phyloP scores from a whole-genome alignment of 2,888 invertebrate species.

The Seira ritae region DNA sequence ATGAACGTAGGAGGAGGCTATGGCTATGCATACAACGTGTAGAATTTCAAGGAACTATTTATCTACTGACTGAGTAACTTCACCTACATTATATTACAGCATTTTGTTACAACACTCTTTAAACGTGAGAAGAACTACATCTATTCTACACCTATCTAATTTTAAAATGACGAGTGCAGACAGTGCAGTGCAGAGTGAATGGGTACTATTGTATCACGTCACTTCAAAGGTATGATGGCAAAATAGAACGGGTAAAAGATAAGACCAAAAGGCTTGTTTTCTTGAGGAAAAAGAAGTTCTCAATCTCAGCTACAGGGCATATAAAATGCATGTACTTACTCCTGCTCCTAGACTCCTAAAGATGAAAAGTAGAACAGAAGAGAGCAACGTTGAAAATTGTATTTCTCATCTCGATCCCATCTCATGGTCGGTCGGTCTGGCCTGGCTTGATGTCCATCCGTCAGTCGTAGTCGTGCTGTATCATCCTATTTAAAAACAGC shows the following conservation, averaged over 20 bases:
- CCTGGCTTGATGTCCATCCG: neutral
- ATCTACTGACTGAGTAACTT: neutral
- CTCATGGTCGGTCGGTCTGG: constrained; percentile 8
- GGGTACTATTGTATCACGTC: neutral
- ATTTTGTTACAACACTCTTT: constrained; percentile 14
- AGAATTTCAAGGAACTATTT: constrained; percentile 6
- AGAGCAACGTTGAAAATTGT: constrained; percentile 12
- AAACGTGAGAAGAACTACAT: neutral
- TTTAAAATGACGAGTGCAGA: neutral
- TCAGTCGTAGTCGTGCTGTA: neutral
- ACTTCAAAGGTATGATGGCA: neutral
- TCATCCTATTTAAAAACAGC: neutral
- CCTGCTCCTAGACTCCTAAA: constrained; percentile 1
- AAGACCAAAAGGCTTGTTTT: constrained; percentile 14
- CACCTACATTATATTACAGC: neutral
- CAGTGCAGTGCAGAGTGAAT: neutral
- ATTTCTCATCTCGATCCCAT: constrained; percentile 16
- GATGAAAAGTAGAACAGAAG: constrained; percentile 22
- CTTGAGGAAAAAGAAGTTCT: neutral
- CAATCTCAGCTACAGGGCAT: neutral
- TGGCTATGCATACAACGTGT: neutral
- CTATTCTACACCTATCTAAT: too few species aligned
- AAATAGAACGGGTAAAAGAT: neutral
- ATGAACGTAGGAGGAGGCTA: constrained; percentile 13
- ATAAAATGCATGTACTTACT: neutral